Evolutionary conservation across 2,797 vertebrate genomes (phyloP), one percentile per base, ranked within the genome.

Genomic region (Remorina albescens): DNA sequence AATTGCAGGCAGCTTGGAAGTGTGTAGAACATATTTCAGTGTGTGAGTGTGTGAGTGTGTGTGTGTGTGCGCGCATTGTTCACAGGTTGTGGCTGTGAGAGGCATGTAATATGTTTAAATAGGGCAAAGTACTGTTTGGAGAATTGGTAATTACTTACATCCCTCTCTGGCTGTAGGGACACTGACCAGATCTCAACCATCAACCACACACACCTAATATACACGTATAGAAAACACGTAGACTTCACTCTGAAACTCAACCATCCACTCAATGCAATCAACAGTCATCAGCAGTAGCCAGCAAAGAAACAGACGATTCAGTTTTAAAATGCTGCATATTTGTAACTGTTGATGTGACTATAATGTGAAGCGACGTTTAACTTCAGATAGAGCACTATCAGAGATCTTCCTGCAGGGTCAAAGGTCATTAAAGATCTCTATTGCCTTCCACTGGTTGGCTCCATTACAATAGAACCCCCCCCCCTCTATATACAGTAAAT

Each of bases 81-180:
- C 88, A 83, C 91, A 90, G 85, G 87, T 90, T 87, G 85, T 93
- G 91, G 82, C 91, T 89, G 86, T 90, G 90, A 92, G 87, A 94
- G 92, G 91, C 92, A 90, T 94, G 93, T 95, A 95, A 95, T 95
- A 91, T 92, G 90, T 94, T 96, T 95, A 95, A 96, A 94, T 90
- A 70, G 47, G 84, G 88, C 91, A 94, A 96, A 96, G 95, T 94
- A 95, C 92, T 96, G 95, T 96, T 96, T 96, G 94, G 95, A 96
- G 94, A 93, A 95, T 93, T 94, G 91, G 92, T 96, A 97, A 97
- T 96, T 96, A 94, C 95, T 96, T 91, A 95, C 96, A 97, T 96
- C 95, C 96, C 93, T 94, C 93, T 94, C 91, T 94, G 95, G 93
- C 92, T 91, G 93, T 67, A 60, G 85, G 81, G 90, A 97, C 95